Evolutionary conservation across 2,113 vertebrate genomes (phyloP), one percentile per base, ranked within the genome.

Genomic region (Salminus brasiliensis): DNA sequence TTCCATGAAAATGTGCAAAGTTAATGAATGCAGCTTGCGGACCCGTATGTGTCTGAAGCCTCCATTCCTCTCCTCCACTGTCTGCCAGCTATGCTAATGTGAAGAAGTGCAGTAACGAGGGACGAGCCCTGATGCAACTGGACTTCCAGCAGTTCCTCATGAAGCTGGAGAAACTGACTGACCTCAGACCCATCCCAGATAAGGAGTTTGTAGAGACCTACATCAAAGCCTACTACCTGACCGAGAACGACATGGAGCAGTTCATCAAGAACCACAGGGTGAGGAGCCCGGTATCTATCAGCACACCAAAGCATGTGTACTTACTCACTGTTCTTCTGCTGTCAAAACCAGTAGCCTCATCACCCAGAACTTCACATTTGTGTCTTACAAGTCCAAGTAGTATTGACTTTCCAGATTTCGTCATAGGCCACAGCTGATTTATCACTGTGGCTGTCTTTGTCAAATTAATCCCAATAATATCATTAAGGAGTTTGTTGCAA

Each of bases 221-320:
- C 85, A 99, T 99, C 89, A 99, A 99, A 89, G 97, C 97, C 29
- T 99, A 99, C 78, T 99, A 99, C 87, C 90, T 99, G 68, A 98
- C 97, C 0, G 97, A 99, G 92, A 98, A 97, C 49, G 98, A 99
- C 87, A 99, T 99, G 98, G 98, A 99, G 84, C 90, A 93, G 88
- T 99, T 98, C 90, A 99, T 99, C 91, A 99, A 98, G 88, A 98
- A 97, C 68, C 98, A 99, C 83, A 92, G 97, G 93, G 97, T 99
- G 86, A 95, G 95, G 25, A 23, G 8, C 12, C 16, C 62, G 11
- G 39, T 30, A 9, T 3, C 18, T n/a, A 2, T 6, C 15, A 34
- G 60, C 60, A 63, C 15, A 34, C 5, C 16, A 8, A 34, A 63
- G 15, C 30, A 36, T 13, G 3, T 32, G 5, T 63, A 36, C 60